Base-by-base conservation (phyloP, 2,113 vertebrate genomes). In the Leptobrachium ailaonicum region DNA sequence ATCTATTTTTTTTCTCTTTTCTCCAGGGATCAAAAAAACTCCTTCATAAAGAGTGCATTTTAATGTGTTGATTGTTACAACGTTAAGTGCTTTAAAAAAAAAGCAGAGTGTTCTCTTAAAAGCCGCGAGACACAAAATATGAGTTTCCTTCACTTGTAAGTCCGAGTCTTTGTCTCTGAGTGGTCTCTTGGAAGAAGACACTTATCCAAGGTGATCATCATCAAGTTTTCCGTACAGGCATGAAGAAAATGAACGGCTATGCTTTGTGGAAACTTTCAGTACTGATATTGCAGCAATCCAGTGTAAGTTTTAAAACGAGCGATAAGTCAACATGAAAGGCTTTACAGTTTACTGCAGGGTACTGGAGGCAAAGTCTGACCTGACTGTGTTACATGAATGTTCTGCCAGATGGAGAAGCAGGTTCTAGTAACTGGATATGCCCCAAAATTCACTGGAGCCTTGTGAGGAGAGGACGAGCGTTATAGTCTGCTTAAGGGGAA, bases 41-140 rank as follows among this genome's bases (percentile, higher is more conserved):
- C 86, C 87, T 90, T 89, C 87, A 84, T 80, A 80, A 83, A 88
- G 87, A 87, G 86, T 87, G 80, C 83, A 84, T 85, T 87, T 89
- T 77, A 82, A 83, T 64, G 82, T 86, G 85, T 81, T 77, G 77
- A 87, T 81, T 85, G 86, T 87, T 88, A 82, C 77, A 87, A 83
- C 86, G 73, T 73, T 84, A 87, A 87, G 88, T 85, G 88, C 89
- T 87, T 83, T 80, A 83, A 79, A 86, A 86, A 85, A 77, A 76
- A 84, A 86, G 85, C 76, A 76, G 83, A 77, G 87, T 82, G 84
- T 82, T 84, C 82, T 83, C 82, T 75, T 80, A 80, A 84, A 83
- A 84, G 82, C 85, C 47, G 62, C 69, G 83, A 87, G 85, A 86
- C 85, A 73, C 84, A 53, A 80, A 69, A 70, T 63, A 8, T 8